Base-by-base conservation (phyloP, 37 sponge, comb jelly and placozoan species). In the Theonella swinhoei region DNA sequence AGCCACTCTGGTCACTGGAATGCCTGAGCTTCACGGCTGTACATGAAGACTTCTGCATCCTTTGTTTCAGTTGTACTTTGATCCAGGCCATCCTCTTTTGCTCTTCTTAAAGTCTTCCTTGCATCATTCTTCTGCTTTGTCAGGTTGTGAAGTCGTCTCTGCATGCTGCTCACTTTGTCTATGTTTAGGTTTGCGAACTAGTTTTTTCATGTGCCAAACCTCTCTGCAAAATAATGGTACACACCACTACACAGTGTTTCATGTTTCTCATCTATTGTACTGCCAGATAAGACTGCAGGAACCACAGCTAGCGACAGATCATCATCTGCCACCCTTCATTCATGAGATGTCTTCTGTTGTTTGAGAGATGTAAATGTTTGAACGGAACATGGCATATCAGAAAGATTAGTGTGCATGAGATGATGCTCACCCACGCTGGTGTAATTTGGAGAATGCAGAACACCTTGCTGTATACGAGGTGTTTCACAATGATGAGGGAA, bases 81-180 rank as follows among this genome's bases (percentile, higher is more conserved):
- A n/a, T 63, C 64, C 64, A 63, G 26, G 26, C 64, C 9, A 63
- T 63, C 64, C 26, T 28, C 26, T 28, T 5, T 63, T 63, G 64
- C 64, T 28, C 4, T 63, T 5, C 64, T 63, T 28, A 63, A 29
- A 3, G 24, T 63, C 9, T 63, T 63, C 9, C 64, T 63, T 5
- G 4, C 64, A n/a, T 63, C 64, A 63, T 63, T 63, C 64, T 63
- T 63, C 64, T 63, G 64, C 64, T 63, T n/a, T 63, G 64, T 63
- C 64, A 63, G 64, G 26, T 63, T 63, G 26, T 63, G 24, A n/a
- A 63, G 8, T n/a, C 64, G 9, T 63, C 64, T 63, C 26, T 63
- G 9, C n/a, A n/a, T 63, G 9, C 3, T 63, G 64, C 9, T 63
- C 7, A 29, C 64, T 63, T 63, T 5, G 24, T 28, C 64, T 63